These are phyloP conservation scores for Percopsis omiscomaycus DNA, from an alignment of 2,797 vertebrate species.

Conservation along the genomic window DNA sequence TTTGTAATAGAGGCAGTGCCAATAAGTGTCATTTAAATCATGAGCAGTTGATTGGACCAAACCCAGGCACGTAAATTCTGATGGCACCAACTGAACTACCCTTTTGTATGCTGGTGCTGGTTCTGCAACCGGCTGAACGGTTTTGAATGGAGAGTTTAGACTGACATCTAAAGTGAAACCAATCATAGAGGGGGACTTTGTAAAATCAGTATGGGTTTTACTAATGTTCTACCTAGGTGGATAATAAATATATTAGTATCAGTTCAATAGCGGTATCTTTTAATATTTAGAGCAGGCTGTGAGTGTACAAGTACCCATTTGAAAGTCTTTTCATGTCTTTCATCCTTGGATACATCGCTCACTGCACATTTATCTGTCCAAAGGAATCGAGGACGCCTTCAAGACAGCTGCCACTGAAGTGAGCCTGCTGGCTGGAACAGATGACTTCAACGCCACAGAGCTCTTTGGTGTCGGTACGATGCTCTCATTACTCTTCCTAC, in stretches of 20 bases:
- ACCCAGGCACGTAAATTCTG: too few relatives aligned
- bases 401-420: constrained; percentile 95
- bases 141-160: too few relatives aligned
- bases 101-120: too few relatives aligned
- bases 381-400: constrained; percentile 97
- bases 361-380: constrained; percentile 24
- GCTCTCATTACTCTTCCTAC: constrained; percentile 13
- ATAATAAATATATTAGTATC: not conserved
- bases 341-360: constrained; percentile 27
- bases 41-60: too few relatives aligned
- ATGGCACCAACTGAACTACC: too few relatives aligned
- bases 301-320: constrained; percentile 1
- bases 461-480: constrained; percentile 95
- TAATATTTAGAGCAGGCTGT: not conserved
- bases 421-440: constrained; percentile 90
- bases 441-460: constrained; percentile 95
- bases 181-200: too few relatives aligned
- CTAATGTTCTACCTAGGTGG: not conserved
- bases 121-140: too few relatives aligned
- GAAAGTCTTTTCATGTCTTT: constrained; percentile 4
- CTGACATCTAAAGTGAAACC: too few relatives aligned
- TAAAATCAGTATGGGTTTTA: not conserved
- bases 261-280: not conserved
- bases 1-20: too few relatives aligned
- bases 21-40: too few relatives aligned